These are phyloP conservation scores for Porites lutea DNA, from an alignment of 64 coral and sea anemone genomes.

Conservation along the genomic window DNA sequence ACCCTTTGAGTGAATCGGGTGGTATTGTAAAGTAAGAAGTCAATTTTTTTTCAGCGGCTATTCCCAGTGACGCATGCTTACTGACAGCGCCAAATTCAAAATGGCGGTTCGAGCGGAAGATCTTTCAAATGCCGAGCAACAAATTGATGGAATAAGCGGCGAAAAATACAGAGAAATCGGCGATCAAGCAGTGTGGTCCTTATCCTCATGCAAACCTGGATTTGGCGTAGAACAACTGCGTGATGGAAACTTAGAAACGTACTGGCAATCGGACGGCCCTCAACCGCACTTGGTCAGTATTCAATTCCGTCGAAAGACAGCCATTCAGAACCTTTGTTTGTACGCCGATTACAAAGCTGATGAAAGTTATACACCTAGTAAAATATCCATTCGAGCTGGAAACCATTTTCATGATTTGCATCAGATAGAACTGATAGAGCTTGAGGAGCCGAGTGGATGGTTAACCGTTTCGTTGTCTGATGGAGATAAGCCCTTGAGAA, in stretches of 20 bases:
- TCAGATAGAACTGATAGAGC: slow-evolving; percentile 94
- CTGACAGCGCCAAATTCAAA: slow-evolving; percentile 62
- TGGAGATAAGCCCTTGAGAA: slow-evolving; percentile 79
- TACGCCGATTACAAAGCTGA: slow-evolving; percentile 98
- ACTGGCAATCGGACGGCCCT: slow-evolving; percentile 97
- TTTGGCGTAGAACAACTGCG: slow-evolving; percentile 96
- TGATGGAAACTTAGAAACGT: slow-evolving; percentile 97
- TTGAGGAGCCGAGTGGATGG: slow-evolving; percentile 95
- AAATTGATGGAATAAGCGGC: slow-evolving; percentile 71
- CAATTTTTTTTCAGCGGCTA: neutral
- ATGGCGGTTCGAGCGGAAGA: slow-evolving; percentile 90
- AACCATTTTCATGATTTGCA: slow-evolving; percentile 97
- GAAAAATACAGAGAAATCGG: slow-evolving; percentile 96
- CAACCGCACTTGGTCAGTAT: slow-evolving; percentile 97
- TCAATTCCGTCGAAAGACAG: slow-evolving; percentile 94
- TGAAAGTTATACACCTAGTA: slow-evolving; percentile 98
- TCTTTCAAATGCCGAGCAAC: slow-evolving; percentile 14
- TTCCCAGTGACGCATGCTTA: slow-evolving; percentile 48
- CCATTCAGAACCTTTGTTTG: slow-evolving; percentile 94
- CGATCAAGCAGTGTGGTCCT: slow-evolving; percentile 98
- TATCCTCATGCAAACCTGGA: slow-evolving; percentile 98
- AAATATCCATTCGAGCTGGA: slow-evolving; percentile 93
- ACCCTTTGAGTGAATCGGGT: too few species aligned
- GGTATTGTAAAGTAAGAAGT: too few species aligned
- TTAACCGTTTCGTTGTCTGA: slow-evolving; percentile 77